These are phyloP conservation scores for Passer domesticus DNA, from an alignment of 2,113 vertebrate species.

Conservation along the genomic window DNA sequence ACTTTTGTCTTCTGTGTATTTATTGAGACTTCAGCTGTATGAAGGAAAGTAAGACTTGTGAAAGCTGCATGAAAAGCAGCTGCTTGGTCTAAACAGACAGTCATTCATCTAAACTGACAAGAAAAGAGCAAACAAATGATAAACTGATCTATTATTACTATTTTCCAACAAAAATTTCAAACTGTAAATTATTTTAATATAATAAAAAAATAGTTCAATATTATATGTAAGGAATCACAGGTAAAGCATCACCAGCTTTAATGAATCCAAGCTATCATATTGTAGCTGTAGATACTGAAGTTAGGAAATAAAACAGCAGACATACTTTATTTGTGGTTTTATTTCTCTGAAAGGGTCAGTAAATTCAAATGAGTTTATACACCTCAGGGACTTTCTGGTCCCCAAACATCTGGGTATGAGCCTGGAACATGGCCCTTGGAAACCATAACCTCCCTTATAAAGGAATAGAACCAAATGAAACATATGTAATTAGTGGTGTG, in stretches of 20 bases:
- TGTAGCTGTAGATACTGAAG: background rate
- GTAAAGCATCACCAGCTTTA: background rate
- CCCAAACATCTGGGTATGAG: slow-evolving; percentile 32
- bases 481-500: background rate
- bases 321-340: background rate
- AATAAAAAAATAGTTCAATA: background rate
- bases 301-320: background rate
- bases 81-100: background rate
- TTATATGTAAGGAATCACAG: background rate
- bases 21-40: background rate
- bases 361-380: background rate
- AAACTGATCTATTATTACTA: background rate
- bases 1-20: background rate
- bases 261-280: background rate
- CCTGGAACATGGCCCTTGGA: background rate
- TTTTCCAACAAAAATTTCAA: background rate
- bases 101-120: background rate
- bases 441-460: background rate
- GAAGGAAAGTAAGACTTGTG: background rate
- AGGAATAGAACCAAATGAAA: background rate
- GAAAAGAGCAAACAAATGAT: background rate
- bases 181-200: background rate
- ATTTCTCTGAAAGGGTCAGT: background rate
- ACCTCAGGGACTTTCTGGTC: slow-evolving; percentile 6
- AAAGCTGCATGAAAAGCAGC: background rate